Evolutionary conservation across 2,797 vertebrate species (phyloP).

Genomic region (Margarornis squamiger): DNA sequence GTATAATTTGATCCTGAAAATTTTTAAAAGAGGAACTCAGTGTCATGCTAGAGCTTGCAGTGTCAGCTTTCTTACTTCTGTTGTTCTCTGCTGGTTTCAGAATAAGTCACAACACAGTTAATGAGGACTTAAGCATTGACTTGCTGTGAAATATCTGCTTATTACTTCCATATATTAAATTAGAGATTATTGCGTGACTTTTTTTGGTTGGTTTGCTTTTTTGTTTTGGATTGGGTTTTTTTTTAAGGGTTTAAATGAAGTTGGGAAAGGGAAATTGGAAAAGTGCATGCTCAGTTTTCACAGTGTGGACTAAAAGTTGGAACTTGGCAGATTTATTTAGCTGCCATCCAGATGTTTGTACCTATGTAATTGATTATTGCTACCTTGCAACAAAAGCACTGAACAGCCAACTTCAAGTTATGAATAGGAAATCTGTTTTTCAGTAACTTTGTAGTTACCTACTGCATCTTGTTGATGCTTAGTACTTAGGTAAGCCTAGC

Average conservation of each 20-base stretch:
- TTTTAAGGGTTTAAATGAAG: neutral
- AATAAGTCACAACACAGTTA: neutral
- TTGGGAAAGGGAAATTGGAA: neutral
- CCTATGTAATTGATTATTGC: neutral
- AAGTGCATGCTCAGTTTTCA: neutral
- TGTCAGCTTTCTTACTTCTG: neutral
- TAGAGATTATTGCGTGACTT: neutral
- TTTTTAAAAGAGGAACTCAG: neutral
- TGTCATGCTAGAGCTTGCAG: neutral
- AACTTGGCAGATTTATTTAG: neutral
- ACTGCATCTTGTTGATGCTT: neutral
- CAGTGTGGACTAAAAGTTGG: neutral
- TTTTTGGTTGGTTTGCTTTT: too few relatives aligned
- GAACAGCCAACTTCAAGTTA: too few relatives aligned
- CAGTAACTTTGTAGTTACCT: neutral
- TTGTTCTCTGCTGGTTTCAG: neutral
- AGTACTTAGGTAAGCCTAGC: neutral
- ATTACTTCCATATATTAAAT: neutral
- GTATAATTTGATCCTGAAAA: constrained; percentile 40
- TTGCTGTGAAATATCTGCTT: neutral
- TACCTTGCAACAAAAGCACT: neutral
- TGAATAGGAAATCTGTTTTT: neutral
- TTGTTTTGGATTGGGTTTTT: neutral
- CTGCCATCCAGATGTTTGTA: neutral
- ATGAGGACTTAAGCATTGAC: neutral